phyloP scores from a whole-genome alignment of 2,113 vertebrate genomes.

The Synodontis membranacea region DNA sequence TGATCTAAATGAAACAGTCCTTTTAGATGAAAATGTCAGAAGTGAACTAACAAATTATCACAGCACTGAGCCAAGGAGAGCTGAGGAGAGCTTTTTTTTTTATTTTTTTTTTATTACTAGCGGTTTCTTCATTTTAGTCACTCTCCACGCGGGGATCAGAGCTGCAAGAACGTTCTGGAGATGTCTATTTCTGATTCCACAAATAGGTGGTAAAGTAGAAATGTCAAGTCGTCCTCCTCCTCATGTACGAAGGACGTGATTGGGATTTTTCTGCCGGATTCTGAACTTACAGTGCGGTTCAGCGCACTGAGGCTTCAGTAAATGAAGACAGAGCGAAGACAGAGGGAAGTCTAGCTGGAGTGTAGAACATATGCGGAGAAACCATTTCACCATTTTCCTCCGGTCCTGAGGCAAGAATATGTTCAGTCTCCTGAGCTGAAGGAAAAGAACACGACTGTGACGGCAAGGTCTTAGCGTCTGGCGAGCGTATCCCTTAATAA shows the following conservation, averaged over 20 bases:
- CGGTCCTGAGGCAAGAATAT: conserved; percentile 35
- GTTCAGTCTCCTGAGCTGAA: conserved; percentile 19
- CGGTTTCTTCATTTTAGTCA: not conserved
- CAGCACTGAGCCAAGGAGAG: not conserved
- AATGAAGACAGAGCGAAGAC: conserved; percentile 8
- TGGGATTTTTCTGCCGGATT: conserved; percentile 24
- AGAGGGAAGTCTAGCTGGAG: conserved; percentile 3
- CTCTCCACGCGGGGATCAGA: conserved; percentile 13
- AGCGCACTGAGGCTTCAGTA: conserved; percentile 9
- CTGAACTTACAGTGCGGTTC: conserved; percentile 31
- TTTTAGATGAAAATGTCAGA: conserved; percentile 42
- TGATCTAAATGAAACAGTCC: conserved; percentile 31
- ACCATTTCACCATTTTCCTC: conserved; percentile 39
- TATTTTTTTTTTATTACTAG: not conserved
- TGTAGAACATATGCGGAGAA: conserved; percentile 29
- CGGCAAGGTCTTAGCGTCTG: not conserved
- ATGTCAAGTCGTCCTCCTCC: conserved; percentile 47
- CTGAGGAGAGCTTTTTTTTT: not conserved
- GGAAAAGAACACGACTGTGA: not conserved
- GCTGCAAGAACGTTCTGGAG: conserved; percentile 14
- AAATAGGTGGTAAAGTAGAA: conserved; percentile 32
- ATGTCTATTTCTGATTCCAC: conserved; percentile 46
- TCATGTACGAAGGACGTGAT: conserved; percentile 13
- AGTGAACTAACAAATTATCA: conserved; percentile 39
- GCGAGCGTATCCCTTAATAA: not conserved